Evolutionary conservation across 2,113 vertebrate species (phyloP), one percentile per base, ranked within the genome.

Genomic region (Etheostoma cragini): DNA sequence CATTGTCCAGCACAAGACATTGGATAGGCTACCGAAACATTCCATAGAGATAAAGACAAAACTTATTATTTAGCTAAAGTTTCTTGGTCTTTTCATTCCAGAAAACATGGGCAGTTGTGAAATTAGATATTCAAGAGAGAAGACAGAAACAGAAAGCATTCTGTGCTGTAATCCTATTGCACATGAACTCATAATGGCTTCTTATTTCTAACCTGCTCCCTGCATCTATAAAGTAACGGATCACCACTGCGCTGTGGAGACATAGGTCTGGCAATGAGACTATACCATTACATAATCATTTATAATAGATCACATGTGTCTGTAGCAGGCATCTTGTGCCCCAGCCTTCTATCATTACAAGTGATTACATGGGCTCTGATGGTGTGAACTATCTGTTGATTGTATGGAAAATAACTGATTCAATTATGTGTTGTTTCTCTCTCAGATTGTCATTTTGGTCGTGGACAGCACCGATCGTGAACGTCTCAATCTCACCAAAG

Each of bases 401-500:
- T 66, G 21, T 33, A 22, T 65, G 35, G 33, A 14, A 33, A 15
- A 67, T 19, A 30, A 19, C 11, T 13, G 14, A 22, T 24, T 68
- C 35, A 8, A 30, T 65, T 45, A 10, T 67, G 22, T 65, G 24
- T 22, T 42, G 17, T 17, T 30, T 16, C 26, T 64, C 24, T 77
- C 84, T 71, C 90, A 97, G 96, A 96, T 97, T 50, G 83, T 97
- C 86, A 96, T 97, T 56, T 80, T 97, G 87, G 97, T 97, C 57
- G 96, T 97, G 50, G 95, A 97, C 82, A 98, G 97, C 88, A 97
- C 95, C 0, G 96, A 97, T 82, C 81, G 95, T 1, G 96, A 96
- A 33, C 88, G 95, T n/a, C 90, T 97, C 77, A 93, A 91, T 1
- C 4, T 96, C 16, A 93, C 92, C 6, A 92, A 94, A 86, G 96